These are phyloP conservation scores for Cataglyphis hispanica DNA, from an alignment of 1,140 invertebrate genomes.

Conservation along the genomic window DNA sequence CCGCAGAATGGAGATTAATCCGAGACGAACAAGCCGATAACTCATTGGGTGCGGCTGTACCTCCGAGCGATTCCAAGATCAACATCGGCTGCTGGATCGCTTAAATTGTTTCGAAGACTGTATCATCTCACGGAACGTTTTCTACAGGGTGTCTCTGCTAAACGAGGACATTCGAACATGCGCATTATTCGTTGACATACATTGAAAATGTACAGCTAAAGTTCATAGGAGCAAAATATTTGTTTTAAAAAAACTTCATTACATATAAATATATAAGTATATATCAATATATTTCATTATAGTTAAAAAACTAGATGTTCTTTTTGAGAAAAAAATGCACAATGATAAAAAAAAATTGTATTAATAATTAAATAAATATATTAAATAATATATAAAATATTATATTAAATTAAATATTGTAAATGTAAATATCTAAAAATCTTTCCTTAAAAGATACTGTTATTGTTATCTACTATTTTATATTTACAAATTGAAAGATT, in stretches of 20 bases:
- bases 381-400: too few species aligned
- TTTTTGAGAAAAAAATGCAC: too few species aligned
- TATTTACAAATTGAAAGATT: not conserved
- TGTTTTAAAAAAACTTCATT: not conserved
- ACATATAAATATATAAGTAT: not conserved
- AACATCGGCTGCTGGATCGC: conserved; percentile 23
- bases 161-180: not conserved
- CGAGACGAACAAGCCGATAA: conserved; percentile 62
- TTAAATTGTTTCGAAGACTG: conserved; percentile 69
- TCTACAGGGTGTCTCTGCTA: conserved; percentile 40
- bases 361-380: too few species aligned
- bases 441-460: not conserved
- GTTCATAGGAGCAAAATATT: not conserved
- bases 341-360: not conserved
- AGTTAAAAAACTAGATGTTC: too few species aligned
- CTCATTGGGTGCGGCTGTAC: conserved; percentile 62
- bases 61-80: conserved; percentile 29
- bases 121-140: conserved; percentile 16
- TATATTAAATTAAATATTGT: too few species aligned
- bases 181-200: not conserved
- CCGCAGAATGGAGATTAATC: conserved; percentile 60
- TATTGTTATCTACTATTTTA: not conserved
- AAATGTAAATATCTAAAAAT: not conserved
- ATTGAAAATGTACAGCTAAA: not conserved
- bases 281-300: too few species aligned